Base-by-base conservation (phyloP, 2,888 invertebrate genomes). In the Chouioia cunea region DNA sequence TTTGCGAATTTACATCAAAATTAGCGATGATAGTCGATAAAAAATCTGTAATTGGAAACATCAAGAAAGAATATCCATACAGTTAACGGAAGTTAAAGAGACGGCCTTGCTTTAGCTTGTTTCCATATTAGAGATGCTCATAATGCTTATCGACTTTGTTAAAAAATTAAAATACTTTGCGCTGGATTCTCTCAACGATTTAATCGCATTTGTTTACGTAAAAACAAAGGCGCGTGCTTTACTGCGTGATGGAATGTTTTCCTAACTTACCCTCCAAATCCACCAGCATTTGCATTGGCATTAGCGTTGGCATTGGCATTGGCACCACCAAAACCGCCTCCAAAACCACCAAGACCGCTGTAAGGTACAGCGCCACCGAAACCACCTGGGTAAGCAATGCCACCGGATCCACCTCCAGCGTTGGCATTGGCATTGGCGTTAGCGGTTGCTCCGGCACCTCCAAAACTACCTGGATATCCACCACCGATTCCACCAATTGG, bases 371-470 rank as follows among this genome's bases (percentile, higher is more conserved):
- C 27, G 3, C 27, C 63, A 47, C 71, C 66, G 10, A 54, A 58
- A 20, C 64, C 66, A 22, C 67, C 67, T 20, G 59, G 27, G 27
- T 27, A 27, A 27, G 27, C 27, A 27, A 27, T 27, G 27, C 27
- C 69, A 57, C 62, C 65, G 48, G 57, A 62, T 20, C 56, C 59
- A 4, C 73, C 68, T 4, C 56, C 58, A 22, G 76, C 76, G n/a
- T 6, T 46, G 36, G 59, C 67, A 14, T 20, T 20, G 1, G 73
- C 69, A 22, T 43, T 54, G n/a, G 63, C 73, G 0, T 48, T 48
- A 48, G 48, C 48, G 48, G 8, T 48, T 15, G 48, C 18, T 65
- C 68, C 68, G 20, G 50, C 36, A 16, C 65, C 70, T 48, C 65
- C 65, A 36, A 14, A 4, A 36, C 69, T 54, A 16, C 64, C 69